Evolutionary conservation across 2,113 vertebrate species (phyloP).

Genomic region (Pristiophorus japonicus): DNA sequence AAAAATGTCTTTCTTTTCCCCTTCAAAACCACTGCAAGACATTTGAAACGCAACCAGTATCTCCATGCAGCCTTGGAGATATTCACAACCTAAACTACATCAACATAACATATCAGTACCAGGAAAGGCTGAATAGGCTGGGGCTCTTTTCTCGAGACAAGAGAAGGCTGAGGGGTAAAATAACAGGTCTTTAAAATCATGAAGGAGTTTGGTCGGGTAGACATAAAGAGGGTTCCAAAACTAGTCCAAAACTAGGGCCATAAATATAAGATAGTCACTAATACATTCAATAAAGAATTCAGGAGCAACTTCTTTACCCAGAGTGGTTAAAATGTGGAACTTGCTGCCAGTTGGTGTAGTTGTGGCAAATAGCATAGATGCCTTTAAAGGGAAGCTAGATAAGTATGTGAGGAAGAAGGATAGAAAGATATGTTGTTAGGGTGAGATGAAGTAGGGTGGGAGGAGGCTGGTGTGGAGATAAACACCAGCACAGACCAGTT

Average conservation of each 20-base stretch:
- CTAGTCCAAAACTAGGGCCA: not conserved
- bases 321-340: not conserved
- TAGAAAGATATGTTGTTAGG: no score
- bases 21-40: not conserved
- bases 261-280: not conserved
- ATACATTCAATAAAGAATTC: not conserved
- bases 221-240: not conserved
- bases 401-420: no score
- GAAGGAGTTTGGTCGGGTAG: not conserved
- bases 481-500: no score
- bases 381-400: no score
- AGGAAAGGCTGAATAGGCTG: not conserved
- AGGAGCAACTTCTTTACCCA: not conserved
- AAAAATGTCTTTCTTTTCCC: not conserved
- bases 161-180: not conserved
- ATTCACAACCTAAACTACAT: not conserved
- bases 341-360: no score
- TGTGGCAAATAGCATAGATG: no score
- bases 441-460: no score
- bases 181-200: not conserved
- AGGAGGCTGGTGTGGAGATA: no score
- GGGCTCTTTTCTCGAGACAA: not conserved
- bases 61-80: not conserved
- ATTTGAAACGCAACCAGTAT: not conserved
- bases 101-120: not conserved